Percentiles rank a stretch among this genome's conserved stretches.
These are phyloP conservation scores for Lutjanus argentimaculatus DNA, from an alignment of 2,797 vertebrate genomes.

Conservation along the genomic window DNA sequence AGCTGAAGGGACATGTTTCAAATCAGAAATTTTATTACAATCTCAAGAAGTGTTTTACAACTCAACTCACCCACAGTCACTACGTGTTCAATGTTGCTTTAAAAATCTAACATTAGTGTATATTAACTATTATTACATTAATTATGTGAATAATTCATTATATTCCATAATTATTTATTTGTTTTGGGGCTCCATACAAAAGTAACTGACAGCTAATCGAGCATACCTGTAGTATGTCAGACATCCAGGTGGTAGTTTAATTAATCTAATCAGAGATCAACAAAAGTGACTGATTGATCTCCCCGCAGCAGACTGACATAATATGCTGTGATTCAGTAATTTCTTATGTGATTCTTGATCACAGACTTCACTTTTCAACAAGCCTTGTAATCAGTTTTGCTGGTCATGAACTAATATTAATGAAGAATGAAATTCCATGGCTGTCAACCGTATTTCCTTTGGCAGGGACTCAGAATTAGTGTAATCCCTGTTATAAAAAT, in stretches of 20 bases:
- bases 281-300: neutral
- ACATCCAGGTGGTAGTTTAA: neutral
- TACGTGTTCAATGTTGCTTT: no score
- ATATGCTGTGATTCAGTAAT: neutral
- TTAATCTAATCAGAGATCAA: fast-evolving
- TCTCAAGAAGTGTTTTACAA: no score
- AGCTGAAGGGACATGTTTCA: no score
- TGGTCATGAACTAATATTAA: constrained; percentile 19
- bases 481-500: constrained; percentile 47
- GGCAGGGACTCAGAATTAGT: constrained; percentile 49
- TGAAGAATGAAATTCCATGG: constrained; percentile 47
- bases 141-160: neutral
- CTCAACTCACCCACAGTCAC: no score
- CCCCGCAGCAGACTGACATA: neutral
- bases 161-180: neutral
- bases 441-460: constrained; percentile 48
- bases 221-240: neutral
- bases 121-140: neutral
- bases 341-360: neutral
- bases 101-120: neutral
- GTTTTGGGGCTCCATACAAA: neutral
- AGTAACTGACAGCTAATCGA: neutral
- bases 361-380: constrained; percentile 13
- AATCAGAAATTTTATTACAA: no score
- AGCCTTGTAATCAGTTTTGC: constrained; percentile 1